phyloP scores from a whole-genome alignment of 2,113 vertebrate species.

The Alaudala cheleensis region DNA sequence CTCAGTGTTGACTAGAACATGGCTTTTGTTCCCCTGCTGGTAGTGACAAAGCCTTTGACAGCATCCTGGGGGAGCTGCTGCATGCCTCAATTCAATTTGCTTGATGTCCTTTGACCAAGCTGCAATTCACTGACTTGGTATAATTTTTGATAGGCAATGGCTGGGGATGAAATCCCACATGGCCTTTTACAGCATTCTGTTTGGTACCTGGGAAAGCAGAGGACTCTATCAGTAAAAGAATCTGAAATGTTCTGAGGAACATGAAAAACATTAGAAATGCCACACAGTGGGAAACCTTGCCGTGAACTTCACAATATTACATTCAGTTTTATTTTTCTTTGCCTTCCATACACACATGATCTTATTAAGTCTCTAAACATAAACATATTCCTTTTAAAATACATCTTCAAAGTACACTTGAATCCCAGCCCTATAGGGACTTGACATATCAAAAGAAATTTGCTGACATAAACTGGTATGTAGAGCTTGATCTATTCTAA shows the following conservation, averaged over 20 bases:
- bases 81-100: conserved; percentile 34
- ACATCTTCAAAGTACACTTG: conserved; percentile 76
- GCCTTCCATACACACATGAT: conserved; percentile 38
- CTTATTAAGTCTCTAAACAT: conserved; percentile 72
- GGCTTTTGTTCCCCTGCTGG: background rate
- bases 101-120: conserved; percentile 30
- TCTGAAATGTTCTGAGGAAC: conserved; percentile 16
- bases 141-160: background rate
- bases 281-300: background rate
- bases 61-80: background rate
- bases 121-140: conserved; percentile 19
- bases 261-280: background rate
- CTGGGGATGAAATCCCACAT: background rate
- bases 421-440: conserved; percentile 70
- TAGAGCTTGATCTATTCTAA: conserved; percentile 83
- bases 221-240: background rate
- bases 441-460: conserved; percentile 80
- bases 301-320: conserved; percentile 15
- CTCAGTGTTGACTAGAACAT: background rate
- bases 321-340: conserved; percentile 54
- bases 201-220: background rate
- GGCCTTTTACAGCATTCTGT: background rate
- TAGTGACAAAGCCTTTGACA: conserved; percentile 16
- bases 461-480: conserved; percentile 79
- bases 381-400: conserved; percentile 77